A percentile compares a stretch with the other conserved stretches of the same genome.
These are phyloP conservation scores for Dugesia japonica DNA, from an alignment of 2,888 invertebrate genomes.

Conservation along the genomic window DNA sequence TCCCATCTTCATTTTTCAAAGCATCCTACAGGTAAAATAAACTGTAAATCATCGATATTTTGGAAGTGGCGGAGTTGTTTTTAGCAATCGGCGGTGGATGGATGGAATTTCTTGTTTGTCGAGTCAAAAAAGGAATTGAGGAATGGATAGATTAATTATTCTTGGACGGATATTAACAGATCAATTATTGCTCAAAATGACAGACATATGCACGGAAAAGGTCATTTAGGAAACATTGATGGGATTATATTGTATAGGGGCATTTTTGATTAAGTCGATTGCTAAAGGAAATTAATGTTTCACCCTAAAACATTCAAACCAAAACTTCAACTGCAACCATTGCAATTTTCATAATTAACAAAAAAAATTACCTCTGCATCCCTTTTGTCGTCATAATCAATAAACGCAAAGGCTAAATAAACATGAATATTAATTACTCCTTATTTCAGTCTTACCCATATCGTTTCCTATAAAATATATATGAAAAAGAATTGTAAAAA, in stretches of 20 bases:
- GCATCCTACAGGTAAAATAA: background rate
- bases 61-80: background rate
- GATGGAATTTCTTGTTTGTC: background rate
- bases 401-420: background rate
- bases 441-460: background rate
- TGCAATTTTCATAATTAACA: background rate
- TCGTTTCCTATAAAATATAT: background rate
- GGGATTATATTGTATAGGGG: background rate
- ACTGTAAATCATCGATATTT: background rate
- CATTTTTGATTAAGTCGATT: background rate
- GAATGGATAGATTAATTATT: background rate
- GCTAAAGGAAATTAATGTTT: background rate
- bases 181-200: too few relatives aligned
- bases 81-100: background rate
- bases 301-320: constrained; percentile 14
- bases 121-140: background rate
- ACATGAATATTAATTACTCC: too few relatives aligned
- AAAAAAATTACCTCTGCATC: background rate
- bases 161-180: too few relatives aligned
- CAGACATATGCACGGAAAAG: background rate
- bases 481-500: background rate
- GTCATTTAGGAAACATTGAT: background rate
- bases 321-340: constrained; percentile 4
- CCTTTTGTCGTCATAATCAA: background rate
- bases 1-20: constrained; percentile 4